Evolutionary conservation across 2,888 invertebrate genomes (phyloP).

Genomic region (Pelosia muscerda): DNA sequence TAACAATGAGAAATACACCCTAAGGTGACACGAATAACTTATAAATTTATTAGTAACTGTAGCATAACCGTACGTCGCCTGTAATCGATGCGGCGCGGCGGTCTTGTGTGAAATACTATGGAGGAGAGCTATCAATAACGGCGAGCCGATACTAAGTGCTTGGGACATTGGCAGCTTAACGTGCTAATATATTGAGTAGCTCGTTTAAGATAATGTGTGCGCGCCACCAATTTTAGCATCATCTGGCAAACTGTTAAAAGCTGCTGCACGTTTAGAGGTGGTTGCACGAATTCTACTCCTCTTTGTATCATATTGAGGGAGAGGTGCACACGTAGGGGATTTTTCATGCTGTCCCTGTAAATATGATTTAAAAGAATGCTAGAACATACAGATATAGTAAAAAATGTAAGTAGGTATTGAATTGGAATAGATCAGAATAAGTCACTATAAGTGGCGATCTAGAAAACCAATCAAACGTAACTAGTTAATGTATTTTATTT

Average conservation of each 20-base stretch:
- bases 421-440: too few species aligned
- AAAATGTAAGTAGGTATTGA: too few species aligned
- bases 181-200: slow-evolving; percentile 70
- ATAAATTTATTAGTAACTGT: slow-evolving; percentile 32
- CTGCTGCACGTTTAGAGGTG: slow-evolving; percentile 5
- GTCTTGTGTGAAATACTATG: slow-evolving; percentile 56
- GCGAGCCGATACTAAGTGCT: slow-evolving; percentile 65
- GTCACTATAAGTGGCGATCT: too few species aligned
- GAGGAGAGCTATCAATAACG: slow-evolving; percentile 62
- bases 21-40: slow-evolving; percentile 22
- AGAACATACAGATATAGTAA: too few species aligned
- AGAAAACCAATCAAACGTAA: too few species aligned
- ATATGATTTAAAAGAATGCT: too few species aligned
- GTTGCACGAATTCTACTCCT: neutral
- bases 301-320: neutral
- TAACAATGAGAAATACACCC: slow-evolving; percentile 27
- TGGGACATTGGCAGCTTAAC: slow-evolving; percentile 69
- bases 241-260: slow-evolving; percentile 54
- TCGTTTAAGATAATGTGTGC: slow-evolving; percentile 65
- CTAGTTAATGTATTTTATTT: too few species aligned
- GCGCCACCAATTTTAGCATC: slow-evolving; percentile 59
- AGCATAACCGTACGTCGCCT: slow-evolving; percentile 33
- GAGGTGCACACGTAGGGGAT: neutral
- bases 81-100: slow-evolving; percentile 48
- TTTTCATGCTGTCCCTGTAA: neutral